phyloP scores from a whole-genome alignment of 2,797 vertebrate species.

The Phyllotis vaccarum region DNA sequence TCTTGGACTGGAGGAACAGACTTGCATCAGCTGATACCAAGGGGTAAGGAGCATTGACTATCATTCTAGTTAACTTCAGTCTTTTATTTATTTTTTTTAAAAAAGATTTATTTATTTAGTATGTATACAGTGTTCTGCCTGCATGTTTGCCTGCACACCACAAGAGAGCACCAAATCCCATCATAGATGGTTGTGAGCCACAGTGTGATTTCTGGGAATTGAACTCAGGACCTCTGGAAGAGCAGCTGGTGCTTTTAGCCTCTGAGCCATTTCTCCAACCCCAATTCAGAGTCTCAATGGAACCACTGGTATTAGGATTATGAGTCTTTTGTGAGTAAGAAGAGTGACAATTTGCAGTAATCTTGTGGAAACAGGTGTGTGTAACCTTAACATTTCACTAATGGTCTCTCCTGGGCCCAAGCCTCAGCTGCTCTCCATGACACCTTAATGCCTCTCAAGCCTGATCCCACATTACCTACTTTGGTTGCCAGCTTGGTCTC shows the following conservation, averaged over 20 bases:
- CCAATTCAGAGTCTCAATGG: background rate
- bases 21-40: background rate
- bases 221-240: background rate
- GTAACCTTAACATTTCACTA: background rate
- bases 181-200: background rate
- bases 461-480: background rate
- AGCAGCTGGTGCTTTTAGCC: background rate
- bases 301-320: background rate
- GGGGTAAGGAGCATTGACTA: background rate
- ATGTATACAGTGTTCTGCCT: background rate
- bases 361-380: background rate
- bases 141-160: background rate
- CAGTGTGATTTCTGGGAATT: background rate
- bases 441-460: background rate
- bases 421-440: background rate
- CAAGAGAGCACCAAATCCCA: background rate
- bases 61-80: background rate
- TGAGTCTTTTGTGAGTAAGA: background rate
- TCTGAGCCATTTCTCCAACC: background rate
- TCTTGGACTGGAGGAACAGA: background rate
- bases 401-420: background rate
- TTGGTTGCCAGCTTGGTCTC: background rate
- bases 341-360: background rate
- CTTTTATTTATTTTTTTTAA: background rate
- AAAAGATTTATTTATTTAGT: background rate